phyloP scores from a whole-genome alignment of 2,797 vertebrate genomes.

The Nannoperca obscura region DNA sequence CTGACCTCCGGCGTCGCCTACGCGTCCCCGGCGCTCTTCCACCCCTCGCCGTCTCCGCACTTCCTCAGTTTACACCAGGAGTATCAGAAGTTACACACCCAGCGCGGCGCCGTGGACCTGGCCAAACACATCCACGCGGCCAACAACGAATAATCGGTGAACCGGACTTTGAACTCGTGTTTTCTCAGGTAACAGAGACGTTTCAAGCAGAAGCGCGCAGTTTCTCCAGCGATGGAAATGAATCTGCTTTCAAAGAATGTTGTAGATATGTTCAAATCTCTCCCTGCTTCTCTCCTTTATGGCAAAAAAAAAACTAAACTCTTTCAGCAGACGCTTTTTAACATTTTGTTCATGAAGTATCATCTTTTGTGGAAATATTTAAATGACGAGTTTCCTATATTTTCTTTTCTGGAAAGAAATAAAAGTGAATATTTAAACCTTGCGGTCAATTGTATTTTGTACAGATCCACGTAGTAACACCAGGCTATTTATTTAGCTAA shows the following conservation, averaged over 20 bases:
- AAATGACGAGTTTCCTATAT: constrained; percentile 80
- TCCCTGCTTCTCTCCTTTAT: constrained; percentile 2
- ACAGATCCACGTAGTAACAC: background rate
- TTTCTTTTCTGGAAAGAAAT: constrained; percentile 77
- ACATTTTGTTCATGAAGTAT: constrained; percentile 41
- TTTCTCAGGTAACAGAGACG: constrained; percentile 80
- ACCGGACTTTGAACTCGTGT: constrained; percentile 44
- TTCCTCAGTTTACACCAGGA: constrained; percentile 82
- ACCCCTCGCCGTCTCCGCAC: constrained; percentile 79
- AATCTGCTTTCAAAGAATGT: constrained; percentile 54
- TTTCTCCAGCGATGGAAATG: constrained; percentile 18
- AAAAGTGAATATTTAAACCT: constrained; percentile 74
- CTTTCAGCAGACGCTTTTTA: constrained; percentile 26
- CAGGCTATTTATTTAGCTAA: background rate
- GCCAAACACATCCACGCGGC: constrained; percentile 65
- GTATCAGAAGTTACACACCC: constrained; percentile 82
- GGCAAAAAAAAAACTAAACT: constrained; percentile 4
- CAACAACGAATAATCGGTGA: constrained; percentile 36
- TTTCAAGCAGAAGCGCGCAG: constrained; percentile 24
- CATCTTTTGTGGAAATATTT: constrained; percentile 74
- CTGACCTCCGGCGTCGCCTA: constrained; percentile 70
- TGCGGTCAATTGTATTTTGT: constrained; percentile 61
- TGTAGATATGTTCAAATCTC: constrained; percentile 55
- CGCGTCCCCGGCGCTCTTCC: constrained; percentile 77
- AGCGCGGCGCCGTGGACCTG: constrained; percentile 66